A percentile compares a stretch with the other conserved stretches of the same genome.
Evolutionary conservation across 1,140 invertebrate species (phyloP).

Genomic region (Drosophila ohnishii): DNA sequence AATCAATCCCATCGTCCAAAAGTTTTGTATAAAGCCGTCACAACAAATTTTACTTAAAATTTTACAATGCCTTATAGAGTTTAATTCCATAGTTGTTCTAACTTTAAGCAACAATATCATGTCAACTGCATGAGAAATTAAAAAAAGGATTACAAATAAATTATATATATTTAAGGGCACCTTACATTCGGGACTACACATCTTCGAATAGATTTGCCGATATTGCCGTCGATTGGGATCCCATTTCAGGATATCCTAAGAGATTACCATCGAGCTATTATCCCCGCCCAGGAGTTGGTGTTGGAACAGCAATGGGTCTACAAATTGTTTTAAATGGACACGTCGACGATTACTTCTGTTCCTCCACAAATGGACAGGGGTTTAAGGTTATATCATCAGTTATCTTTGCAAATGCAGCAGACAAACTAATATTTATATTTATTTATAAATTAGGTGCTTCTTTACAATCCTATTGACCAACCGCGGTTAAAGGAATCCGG

Average conservation of each 20-base stretch:
- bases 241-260: constrained; percentile 63
- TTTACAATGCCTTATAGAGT: too few species aligned
- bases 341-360: constrained; percentile 89
- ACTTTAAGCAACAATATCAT: too few species aligned
- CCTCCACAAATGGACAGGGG: constrained; percentile 89
- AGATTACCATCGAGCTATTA: constrained; percentile 59
- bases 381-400: constrained; percentile 85
- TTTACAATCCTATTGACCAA: constrained; percentile 78
- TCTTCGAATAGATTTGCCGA: constrained; percentile 56
- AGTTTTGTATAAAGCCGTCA: too few species aligned
- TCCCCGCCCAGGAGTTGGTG: constrained; percentile 83
- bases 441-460: constrained; percentile 48
- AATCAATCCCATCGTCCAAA: not conserved
- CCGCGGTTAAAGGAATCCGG: constrained; percentile 73
- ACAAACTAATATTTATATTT: not conserved
- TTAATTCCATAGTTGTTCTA: too few species aligned
- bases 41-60: too few species aligned
- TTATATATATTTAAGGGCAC: constrained; percentile 11
- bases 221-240: constrained; percentile 87
- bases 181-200: constrained; percentile 60
- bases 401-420: not conserved
- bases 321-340: constrained; percentile 88
- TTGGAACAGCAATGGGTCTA: constrained; percentile 88
- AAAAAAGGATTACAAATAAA: not conserved
- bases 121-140: not conserved